Conservation (phyloP, 2,888 invertebrate species). For the Silvanus unidentatus region DNA sequence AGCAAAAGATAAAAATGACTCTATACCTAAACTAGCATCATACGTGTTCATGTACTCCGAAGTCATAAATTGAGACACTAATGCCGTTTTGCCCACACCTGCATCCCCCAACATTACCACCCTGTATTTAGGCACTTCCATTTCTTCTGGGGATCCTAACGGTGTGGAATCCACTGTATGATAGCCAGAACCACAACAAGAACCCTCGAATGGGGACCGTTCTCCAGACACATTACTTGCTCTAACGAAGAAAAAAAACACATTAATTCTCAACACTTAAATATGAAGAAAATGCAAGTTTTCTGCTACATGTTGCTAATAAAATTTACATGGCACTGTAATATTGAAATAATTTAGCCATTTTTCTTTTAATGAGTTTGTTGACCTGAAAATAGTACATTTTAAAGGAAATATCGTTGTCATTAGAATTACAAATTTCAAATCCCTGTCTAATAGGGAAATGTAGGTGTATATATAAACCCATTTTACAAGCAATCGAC, state of each 20-base stretch:
- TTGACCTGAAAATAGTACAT: background rate
- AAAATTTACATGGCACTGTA: no score
- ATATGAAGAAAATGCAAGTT: no score
- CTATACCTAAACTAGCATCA: slow-evolving; percentile 80
- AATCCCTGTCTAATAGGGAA: no score
- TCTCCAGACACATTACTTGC: slow-evolving; percentile 65
- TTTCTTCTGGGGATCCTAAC: slow-evolving; percentile 67
- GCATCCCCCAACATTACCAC: slow-evolving; percentile 78
- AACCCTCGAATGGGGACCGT: slow-evolving; percentile 79
- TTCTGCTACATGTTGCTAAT: no score
- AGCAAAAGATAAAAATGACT: background rate
- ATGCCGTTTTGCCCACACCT: slow-evolving; percentile 84
- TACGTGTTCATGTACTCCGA: slow-evolving; percentile 94
- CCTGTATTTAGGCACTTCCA: slow-evolving; percentile 69
- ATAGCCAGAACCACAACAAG: slow-evolving; percentile 76
- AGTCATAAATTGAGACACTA: slow-evolving; percentile 91
- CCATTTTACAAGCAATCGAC: no score
- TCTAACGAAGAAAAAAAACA: slow-evolving; percentile 43
- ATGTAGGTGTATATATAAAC: no score
- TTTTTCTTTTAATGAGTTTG: background rate
- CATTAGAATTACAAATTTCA: background rate
- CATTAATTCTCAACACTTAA: background rate
- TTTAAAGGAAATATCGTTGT: background rate
- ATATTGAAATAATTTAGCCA: no score
- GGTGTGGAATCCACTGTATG: slow-evolving; percentile 73